Evolutionary conservation across 2,797 vertebrate genomes (phyloP).

Genomic region (Clarias laeviceps): DNA sequence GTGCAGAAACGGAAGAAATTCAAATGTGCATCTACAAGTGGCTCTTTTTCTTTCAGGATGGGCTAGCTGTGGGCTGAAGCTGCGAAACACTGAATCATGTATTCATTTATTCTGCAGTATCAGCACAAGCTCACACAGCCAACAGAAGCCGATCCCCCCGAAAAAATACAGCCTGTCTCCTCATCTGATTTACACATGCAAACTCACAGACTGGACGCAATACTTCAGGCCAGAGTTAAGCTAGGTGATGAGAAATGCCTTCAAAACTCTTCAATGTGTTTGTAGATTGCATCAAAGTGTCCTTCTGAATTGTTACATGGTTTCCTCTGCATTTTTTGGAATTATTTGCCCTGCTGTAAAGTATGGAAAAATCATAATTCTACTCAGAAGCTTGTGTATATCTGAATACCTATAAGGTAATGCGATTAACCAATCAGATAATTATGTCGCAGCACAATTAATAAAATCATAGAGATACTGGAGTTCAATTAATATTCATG

Average conservation of each 20-base stretch:
- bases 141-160: conserved; percentile 17
- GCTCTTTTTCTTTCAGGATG: background rate
- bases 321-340: conserved; percentile 12
- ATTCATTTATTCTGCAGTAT: conserved; percentile 41
- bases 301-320: conserved; percentile 9
- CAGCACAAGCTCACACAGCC: conserved; percentile 27
- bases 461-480: background rate
- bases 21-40: conserved; percentile 4
- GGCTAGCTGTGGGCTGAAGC: conserved; percentile 1
- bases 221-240: conserved; percentile 26
- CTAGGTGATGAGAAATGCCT: conserved; percentile 21
- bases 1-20: background rate
- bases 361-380: background rate
- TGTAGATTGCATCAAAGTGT: conserved; percentile 30
- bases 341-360: conserved; percentile 28
- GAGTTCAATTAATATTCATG: background rate
- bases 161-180: conserved; percentile 21
- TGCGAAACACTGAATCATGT: conserved; percentile 45
- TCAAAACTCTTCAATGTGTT: conserved; percentile 25
- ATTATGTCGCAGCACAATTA: background rate
- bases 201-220: background rate
- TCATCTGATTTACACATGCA: conserved; percentile 34
- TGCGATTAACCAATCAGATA: background rate
- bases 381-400: background rate
- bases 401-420: background rate